Conservation (phyloP, 2,888 invertebrate genomes). For the Drosophila algonquin region DNA sequence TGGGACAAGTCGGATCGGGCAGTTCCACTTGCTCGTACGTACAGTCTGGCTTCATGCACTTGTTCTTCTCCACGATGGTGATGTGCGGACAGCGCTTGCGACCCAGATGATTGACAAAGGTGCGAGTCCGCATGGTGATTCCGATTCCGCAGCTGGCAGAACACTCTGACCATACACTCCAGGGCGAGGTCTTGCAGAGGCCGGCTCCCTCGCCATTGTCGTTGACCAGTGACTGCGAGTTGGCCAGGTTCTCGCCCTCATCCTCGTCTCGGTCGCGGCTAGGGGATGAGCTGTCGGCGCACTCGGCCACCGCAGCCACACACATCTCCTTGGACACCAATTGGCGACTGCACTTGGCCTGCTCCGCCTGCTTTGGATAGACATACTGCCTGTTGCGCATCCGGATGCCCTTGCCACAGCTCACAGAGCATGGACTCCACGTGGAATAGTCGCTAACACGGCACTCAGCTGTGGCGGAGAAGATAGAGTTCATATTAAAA, state of each 20-base stretch:
- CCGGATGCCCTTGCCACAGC: conserved; percentile 94
- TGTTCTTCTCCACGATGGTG: conserved; percentile 90
- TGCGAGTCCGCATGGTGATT: conserved; percentile 89
- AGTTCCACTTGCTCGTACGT: conserved; percentile 85
- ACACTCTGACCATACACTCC: conserved; percentile 88
- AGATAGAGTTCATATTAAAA: neutral
- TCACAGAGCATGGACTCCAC: conserved; percentile 93
- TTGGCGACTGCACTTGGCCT: conserved; percentile 89
- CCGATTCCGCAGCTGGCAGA: conserved; percentile 93
- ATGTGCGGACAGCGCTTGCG: conserved; percentile 92
- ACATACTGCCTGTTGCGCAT: conserved; percentile 91
- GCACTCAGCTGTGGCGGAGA: conserved; percentile 89
- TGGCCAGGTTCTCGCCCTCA: conserved; percentile 83
- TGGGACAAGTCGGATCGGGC: conserved; percentile 86
- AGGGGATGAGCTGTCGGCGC: conserved; percentile 87
- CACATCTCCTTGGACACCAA: conserved; percentile 96
- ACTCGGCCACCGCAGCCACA: conserved; percentile 90
- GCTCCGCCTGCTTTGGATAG: conserved; percentile 88
- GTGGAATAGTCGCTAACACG: conserved; percentile 89
- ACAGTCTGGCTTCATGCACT: conserved; percentile 89
- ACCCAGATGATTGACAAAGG: conserved; percentile 90
- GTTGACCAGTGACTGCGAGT: conserved; percentile 75
- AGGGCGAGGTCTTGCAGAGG: conserved; percentile 81
- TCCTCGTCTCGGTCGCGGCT: conserved; percentile 79
- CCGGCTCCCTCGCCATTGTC: conserved; percentile 83